Percentiles rank a stretch among this genome's conserved stretches.
Conservation (phyloP, 2,888 invertebrate genomes). For the Mamestra brassicae region DNA sequence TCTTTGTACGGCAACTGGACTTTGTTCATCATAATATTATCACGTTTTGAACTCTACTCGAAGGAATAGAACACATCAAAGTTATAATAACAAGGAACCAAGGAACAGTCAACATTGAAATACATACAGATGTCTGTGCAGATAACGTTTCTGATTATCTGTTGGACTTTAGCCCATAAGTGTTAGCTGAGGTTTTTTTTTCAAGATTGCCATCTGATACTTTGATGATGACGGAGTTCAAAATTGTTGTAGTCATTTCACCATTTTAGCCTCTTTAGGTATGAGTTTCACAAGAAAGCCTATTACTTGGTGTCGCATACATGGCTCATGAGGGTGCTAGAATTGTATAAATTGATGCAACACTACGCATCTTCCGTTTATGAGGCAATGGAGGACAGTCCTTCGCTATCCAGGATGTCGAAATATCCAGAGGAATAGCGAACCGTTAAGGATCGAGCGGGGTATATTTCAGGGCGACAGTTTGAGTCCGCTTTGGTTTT, state of each 20-base stretch:
- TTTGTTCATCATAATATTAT: constrained; percentile 37
- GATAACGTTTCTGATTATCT: constrained; percentile 16
- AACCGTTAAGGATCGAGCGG: too few species aligned
- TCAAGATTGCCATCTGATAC: background rate
- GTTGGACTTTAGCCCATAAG: constrained; percentile 8
- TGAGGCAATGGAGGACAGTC: too few species aligned
- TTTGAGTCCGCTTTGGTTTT: too few species aligned
- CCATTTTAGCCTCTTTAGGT: background rate
- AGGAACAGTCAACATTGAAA: background rate
- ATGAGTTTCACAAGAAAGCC: too few species aligned
- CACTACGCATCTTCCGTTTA: too few species aligned
- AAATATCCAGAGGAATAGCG: too few species aligned
- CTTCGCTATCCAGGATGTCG: too few species aligned
- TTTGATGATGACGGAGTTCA: background rate
- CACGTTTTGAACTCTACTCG: constrained; percentile 18
- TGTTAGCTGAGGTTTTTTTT: background rate
- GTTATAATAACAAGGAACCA: constrained; percentile 9
- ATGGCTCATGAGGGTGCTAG: too few species aligned
- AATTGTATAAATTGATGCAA: too few species aligned
- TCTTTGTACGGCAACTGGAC: constrained; percentile 43
- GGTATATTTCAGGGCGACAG: too few species aligned
- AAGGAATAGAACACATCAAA: constrained; percentile 14
- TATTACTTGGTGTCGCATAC: too few species aligned
- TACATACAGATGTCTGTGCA: constrained; percentile 2
- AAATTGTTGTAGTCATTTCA: background rate